Conservation (phyloP, 2,113 vertebrate species). For the Eretmodus cyanostictus region DNA sequence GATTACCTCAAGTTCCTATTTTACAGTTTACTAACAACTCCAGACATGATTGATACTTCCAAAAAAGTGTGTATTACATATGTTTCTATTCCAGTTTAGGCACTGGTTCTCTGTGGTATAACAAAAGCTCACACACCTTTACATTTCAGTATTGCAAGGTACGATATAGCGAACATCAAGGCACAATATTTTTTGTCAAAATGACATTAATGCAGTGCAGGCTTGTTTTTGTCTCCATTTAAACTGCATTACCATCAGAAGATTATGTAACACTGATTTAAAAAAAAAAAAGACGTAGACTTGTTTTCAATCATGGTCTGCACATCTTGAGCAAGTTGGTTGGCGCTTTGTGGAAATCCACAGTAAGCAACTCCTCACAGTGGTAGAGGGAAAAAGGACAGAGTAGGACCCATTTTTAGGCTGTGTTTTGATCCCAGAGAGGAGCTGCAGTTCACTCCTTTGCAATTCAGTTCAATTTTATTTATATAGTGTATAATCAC, state of each 20-base stretch:
- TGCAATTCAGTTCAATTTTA: background rate
- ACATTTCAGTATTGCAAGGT: background rate
- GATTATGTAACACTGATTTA: background rate
- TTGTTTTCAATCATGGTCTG: background rate
- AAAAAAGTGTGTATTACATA: background rate
- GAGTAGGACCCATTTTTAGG: background rate
- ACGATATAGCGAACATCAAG: background rate
- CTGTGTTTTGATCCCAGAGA: background rate
- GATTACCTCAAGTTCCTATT: background rate
- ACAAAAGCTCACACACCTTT: background rate
- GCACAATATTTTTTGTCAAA: background rate
- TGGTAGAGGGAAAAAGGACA: background rate
- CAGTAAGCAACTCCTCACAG: background rate
- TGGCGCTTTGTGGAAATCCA: background rate
- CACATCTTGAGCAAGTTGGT: background rate
- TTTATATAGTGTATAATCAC: background rate
- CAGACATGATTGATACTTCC: background rate
- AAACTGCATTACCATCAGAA: background rate
- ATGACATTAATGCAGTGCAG: background rate
- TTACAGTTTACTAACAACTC: background rate
- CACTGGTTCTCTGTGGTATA: background rate
- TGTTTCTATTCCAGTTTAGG: background rate
- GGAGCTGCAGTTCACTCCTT: background rate
- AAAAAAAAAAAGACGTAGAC: background rate
- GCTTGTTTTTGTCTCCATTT: background rate